Percentiles rank a stretch among this genome's conserved stretches.
These are phyloP conservation scores for Mythimna albipuncta DNA, from an alignment of 2,888 invertebrate genomes.

Conservation along the genomic window DNA sequence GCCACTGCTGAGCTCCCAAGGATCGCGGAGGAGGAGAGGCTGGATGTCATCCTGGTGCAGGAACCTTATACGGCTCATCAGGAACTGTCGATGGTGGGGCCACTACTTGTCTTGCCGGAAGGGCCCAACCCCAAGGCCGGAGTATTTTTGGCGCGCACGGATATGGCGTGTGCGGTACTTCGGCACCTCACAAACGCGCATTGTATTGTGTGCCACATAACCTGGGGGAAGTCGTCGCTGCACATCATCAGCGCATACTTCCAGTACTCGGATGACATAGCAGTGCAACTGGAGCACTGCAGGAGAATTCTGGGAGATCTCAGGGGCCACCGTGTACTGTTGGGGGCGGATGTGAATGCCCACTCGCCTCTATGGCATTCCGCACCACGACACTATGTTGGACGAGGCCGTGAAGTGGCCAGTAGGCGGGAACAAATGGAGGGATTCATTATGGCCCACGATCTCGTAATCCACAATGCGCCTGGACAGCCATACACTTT, in stretches of 20 bases:
- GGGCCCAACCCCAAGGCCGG: slow-evolving; percentile 46
- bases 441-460: slow-evolving; percentile 11
- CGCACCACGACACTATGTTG: slow-evolving; percentile 22
- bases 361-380: slow-evolving; percentile 65
- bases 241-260: not conserved
- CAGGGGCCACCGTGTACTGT: slow-evolving; percentile 10
- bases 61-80: slow-evolving; percentile 45
- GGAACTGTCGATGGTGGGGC: not conserved
- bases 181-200: slow-evolving; percentile 46
- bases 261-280: slow-evolving; percentile 13
- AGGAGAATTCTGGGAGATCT: slow-evolving; percentile 35
- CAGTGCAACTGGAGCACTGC: slow-evolving; percentile 33
- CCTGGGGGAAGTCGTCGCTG: rapidly evolving
- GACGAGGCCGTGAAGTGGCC: slow-evolving; percentile 37
- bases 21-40: slow-evolving; percentile 20
- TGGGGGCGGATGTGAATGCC: slow-evolving; percentile 61
- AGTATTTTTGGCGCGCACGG: slow-evolving; percentile 15
- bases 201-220: slow-evolving; percentile 42
- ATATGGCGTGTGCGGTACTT: slow-evolving; percentile 35
- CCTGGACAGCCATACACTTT: too few relatives aligned
- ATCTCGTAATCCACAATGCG: too few relatives aligned
- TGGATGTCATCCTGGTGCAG: slow-evolving; percentile 62
- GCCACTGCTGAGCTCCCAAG: slow-evolving; percentile 55
- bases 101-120: not conserved
- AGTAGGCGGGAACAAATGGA: not conserved